Conservation (phyloP, 2,888 invertebrate genomes). For the Ormia ochracea region DNA sequence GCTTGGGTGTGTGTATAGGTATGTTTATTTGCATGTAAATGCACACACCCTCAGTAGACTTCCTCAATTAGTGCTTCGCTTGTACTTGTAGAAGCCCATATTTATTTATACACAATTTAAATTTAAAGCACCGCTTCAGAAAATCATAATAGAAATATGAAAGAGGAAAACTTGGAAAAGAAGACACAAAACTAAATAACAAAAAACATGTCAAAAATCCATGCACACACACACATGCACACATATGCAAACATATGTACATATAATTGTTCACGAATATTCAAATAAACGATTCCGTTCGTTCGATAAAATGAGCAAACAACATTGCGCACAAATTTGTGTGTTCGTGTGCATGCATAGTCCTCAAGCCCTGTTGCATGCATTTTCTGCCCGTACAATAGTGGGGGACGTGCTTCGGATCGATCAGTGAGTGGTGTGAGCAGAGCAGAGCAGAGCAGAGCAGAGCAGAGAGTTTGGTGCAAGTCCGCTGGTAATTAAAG, state of each 20-base stretch:
- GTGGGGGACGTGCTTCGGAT: background rate
- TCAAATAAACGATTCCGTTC: background rate
- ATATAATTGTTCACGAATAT: background rate
- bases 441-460: too few species aligned
- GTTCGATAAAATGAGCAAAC: background rate
- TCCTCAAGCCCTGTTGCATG: background rate
- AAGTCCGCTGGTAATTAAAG: background rate
- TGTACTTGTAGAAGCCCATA: too few species aligned
- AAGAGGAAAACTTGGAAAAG: too few species aligned
- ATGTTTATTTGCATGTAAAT: too few species aligned
- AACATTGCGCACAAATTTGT: too few species aligned
- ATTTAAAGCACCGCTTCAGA: too few species aligned
- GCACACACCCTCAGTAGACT: slow-evolving; percentile 18
- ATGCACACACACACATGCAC: too few species aligned
- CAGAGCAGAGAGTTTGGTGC: too few species aligned
- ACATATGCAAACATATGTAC: background rate
- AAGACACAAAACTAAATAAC: background rate
- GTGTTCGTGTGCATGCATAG: background rate
- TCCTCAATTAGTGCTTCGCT: slow-evolving; percentile 15
- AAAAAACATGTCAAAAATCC: slow-evolving; percentile 6
- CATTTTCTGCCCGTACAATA: background rate
- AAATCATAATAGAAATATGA: too few species aligned
- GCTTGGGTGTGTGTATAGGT: too few species aligned
- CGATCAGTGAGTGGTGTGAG: background rate
- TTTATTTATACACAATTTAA: background rate